A percentile compares a stretch with the other conserved stretches of the same genome.
phyloP scores from a whole-genome alignment of 2,888 invertebrate genomes.

The Dromius quadrimaculatus region DNA sequence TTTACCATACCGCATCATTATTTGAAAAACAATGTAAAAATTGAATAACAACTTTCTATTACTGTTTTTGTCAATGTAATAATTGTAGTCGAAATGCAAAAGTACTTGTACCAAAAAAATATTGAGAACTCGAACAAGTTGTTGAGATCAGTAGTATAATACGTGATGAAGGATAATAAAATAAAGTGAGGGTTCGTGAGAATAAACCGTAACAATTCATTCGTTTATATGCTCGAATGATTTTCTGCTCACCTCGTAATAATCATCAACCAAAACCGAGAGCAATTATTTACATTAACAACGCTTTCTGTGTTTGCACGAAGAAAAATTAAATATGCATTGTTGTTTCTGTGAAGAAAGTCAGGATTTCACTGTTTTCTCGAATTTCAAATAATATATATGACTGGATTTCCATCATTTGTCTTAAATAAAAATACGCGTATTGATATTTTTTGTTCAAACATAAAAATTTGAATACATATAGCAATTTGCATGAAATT shows the following conservation, averaged over 20 bases:
- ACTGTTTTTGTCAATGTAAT: no score
- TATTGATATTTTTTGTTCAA: conserved; percentile 7
- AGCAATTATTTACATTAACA: conserved; percentile 32
- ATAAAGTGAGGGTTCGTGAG: conserved; percentile 26
- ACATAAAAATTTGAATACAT: conserved; percentile 30
- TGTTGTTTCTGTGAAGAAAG: not conserved
- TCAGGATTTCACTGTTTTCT: conserved; percentile 1
- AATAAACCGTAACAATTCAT: conserved; percentile 27
- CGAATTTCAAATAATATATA: conserved; percentile 19
- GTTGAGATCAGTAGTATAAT: not conserved
- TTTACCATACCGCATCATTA: no score
- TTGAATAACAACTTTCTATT: no score
- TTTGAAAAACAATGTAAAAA: no score
- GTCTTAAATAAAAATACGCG: conserved; percentile 12
- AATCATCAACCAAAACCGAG: conserved; percentile 17
- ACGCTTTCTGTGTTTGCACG: conserved; percentile 19
- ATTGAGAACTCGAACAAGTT: no score
- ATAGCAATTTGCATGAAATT: conserved; percentile 19
- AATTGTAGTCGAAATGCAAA: no score
- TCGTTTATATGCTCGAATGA: conserved; percentile 32
- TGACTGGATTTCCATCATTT: conserved; percentile 14
- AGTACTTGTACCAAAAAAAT: no score
- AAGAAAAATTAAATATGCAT: not conserved
- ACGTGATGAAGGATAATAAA: conserved; percentile 26
- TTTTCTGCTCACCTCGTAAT: conserved; percentile 13